Conservation (phyloP, 2,797 vertebrate genomes). For the Poecile montanus region DNA sequence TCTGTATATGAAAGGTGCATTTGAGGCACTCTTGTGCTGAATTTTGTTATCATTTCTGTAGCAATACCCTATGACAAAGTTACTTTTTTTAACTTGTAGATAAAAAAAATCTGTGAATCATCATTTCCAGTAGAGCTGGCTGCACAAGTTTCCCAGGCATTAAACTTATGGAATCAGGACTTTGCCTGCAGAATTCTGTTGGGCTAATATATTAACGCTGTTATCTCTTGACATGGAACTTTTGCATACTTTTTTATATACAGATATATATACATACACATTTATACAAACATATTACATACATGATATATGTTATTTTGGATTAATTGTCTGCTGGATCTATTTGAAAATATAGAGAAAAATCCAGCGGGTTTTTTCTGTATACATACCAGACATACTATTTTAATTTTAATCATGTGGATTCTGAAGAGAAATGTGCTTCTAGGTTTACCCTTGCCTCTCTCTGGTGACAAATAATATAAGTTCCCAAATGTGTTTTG, state of each 20-base stretch:
- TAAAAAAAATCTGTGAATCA: not conserved
- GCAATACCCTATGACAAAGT: not conserved
- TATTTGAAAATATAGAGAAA: conserved; percentile 31
- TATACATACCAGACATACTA: conserved; percentile 49
- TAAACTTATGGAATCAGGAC: not conserved
- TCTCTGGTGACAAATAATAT: conserved; percentile 70
- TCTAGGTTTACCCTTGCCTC: conserved; percentile 67
- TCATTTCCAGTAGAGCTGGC: not conserved
- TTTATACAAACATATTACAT: not conserved
- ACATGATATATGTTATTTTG: not conserved
- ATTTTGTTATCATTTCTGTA: not conserved
- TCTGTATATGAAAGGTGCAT: not conserved
- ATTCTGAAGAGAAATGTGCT: conserved; percentile 60
- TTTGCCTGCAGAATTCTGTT: not conserved
- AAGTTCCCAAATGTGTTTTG: conserved; percentile 66
- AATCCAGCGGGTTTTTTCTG: not conserved
- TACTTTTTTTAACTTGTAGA: not conserved
- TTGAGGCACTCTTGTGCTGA: not conserved
- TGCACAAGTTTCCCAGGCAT: not conserved
- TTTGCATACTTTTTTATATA: not conserved
- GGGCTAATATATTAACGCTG: not conserved
- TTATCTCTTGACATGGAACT: not conserved
- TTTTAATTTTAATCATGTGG: conserved; percentile 72
- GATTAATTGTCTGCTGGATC: conserved; percentile 22
- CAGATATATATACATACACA: not conserved